phyloP scores from a whole-genome alignment of 2,113 vertebrate genomes.

The Erpornis zantholeuca region DNA sequence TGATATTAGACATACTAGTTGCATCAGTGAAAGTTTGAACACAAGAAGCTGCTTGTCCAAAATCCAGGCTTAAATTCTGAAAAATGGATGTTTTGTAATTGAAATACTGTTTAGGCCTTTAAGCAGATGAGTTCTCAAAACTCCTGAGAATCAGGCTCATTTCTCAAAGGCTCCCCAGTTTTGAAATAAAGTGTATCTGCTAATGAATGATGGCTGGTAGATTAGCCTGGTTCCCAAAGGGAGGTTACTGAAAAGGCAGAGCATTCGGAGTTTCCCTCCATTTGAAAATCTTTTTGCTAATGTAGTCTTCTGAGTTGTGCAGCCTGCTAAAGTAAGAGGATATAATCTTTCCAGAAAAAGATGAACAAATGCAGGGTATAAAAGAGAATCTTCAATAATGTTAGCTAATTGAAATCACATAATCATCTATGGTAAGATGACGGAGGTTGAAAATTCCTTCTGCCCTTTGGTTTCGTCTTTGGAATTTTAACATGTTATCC shows the following conservation, averaged over 20 bases:
- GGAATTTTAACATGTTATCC: neutral
- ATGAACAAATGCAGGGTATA: neutral
- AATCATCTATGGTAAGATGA: neutral
- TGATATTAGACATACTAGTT: neutral
- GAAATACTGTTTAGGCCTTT: neutral
- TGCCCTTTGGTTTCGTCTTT: neutral
- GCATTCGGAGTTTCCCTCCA: neutral
- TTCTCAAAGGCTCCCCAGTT: neutral
- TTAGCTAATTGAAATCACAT: neutral
- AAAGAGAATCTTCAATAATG: neutral
- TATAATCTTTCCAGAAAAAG: neutral
- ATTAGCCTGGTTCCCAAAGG: neutral
- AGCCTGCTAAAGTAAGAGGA: neutral
- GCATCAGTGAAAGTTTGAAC: neutral
- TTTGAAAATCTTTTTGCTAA: neutral
- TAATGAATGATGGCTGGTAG: neutral
- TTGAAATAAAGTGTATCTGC: neutral
- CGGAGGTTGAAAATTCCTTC: neutral
- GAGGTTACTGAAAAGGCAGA: neutral
- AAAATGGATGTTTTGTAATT: neutral
- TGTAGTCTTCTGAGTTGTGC: neutral
- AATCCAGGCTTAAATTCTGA: neutral
- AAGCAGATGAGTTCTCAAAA: neutral
- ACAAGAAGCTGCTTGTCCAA: neutral
- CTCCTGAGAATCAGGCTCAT: fast-evolving